phyloP scores from a whole-genome alignment of 2,113 vertebrate species.

The Entomyzon cyanotis region DNA sequence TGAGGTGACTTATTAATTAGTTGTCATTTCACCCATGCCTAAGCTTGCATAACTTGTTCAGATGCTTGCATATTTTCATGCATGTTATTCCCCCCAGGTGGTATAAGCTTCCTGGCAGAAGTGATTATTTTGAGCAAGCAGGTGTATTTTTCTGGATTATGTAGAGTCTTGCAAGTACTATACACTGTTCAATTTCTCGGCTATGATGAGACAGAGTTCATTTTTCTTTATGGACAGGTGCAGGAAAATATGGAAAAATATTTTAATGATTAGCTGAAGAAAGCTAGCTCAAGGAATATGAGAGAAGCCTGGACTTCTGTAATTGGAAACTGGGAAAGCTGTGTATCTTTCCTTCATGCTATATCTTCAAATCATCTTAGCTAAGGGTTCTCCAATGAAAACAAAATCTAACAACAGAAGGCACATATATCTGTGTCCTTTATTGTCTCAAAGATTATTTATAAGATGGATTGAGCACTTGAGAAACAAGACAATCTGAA shows the following conservation, averaged over 20 bases:
- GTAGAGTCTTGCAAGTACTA: neutral
- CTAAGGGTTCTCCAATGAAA: neutral
- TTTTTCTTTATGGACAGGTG: neutral
- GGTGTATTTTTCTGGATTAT: neutral
- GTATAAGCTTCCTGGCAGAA: neutral
- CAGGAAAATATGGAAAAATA: neutral
- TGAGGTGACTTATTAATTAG: neutral
- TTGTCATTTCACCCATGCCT: neutral
- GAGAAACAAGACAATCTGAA: neutral
- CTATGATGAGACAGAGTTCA: neutral
- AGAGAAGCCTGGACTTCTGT: neutral
- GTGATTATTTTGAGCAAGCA: neutral
- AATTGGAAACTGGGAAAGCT: neutral
- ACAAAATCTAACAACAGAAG: neutral
- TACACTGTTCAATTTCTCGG: neutral
- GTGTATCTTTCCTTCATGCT: neutral
- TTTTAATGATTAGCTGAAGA: neutral
- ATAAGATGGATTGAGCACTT: neutral
- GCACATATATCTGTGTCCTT: neutral
- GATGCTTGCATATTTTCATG: slow-evolving; percentile 29
- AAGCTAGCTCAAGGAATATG: neutral
- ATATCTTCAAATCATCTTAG: neutral
- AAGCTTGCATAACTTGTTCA: neutral
- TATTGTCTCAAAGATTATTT: neutral
- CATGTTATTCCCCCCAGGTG: neutral